A percentile compares a stretch with the other conserved stretches of the same genome.
Conservation (phyloP, 2,797 vertebrate genomes). For the Malurus leucopterus region DNA sequence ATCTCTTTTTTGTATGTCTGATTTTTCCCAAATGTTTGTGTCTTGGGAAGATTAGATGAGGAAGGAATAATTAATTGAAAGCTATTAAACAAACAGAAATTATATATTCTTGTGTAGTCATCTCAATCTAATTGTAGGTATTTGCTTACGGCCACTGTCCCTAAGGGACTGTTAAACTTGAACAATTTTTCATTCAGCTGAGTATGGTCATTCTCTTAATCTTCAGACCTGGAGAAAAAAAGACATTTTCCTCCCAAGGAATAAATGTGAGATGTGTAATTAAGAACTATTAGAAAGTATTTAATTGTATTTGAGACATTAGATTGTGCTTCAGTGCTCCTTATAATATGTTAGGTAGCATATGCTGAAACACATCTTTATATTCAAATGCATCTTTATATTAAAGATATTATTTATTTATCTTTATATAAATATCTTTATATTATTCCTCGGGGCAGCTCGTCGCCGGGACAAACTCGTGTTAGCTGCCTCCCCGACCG, state of each 20-base stretch:
- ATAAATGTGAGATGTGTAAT: neutral
- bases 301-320: neutral
- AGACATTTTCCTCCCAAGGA: neutral
- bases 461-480: too few relatives aligned
- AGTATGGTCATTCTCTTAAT: neutral
- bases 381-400: neutral
- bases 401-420: too few relatives aligned
- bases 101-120: neutral
- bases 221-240: neutral
- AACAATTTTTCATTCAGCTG: neutral
- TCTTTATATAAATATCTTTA: too few relatives aligned
- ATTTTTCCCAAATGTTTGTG: neutral
- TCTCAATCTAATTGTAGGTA: neutral
- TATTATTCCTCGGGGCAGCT: too few relatives aligned
- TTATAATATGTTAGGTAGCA: neutral
- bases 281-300: neutral
- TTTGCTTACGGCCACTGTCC: neutral
- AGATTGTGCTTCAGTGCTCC: neutral
- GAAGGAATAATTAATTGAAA: neutral
- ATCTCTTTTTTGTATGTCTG: neutral
- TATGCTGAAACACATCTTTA: neutral
- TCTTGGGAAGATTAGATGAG: neutral
- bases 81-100: neutral
- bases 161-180: neutral
- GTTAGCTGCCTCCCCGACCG: too few relatives aligned